phyloP scores from a whole-genome alignment of 1,140 invertebrate species.

The Probaryconus sp. region DNA sequence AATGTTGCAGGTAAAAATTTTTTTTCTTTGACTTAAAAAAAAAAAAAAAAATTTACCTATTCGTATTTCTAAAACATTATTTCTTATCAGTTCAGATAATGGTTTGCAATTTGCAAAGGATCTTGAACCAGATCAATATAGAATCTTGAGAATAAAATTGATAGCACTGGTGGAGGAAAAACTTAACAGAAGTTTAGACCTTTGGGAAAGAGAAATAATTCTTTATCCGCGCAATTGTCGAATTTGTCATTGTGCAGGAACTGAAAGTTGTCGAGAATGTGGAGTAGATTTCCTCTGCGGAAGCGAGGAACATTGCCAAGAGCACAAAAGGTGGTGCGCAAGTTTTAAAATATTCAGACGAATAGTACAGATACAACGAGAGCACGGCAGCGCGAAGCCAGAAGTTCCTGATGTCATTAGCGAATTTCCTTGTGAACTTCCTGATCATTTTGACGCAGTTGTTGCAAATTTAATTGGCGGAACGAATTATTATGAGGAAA shows the following conservation, averaged over 20 bases:
- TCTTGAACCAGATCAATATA: conserved; percentile 80
- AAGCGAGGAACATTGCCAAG: conserved; percentile 44
- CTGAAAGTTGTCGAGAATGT: conserved; percentile 80
- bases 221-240: conserved; percentile 83
- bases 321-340: conserved; percentile 71
- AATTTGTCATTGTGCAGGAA: conserved; percentile 76
- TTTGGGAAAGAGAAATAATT: conserved; percentile 84
- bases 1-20: conserved; percentile 54
- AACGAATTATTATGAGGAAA: conserved; percentile 75
- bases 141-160: conserved; percentile 80
- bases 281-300: conserved; percentile 76
- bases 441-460: conserved; percentile 77
- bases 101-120: conserved; percentile 78
- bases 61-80: neutral
- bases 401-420: conserved; percentile 77
- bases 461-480: conserved; percentile 77
- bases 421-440: conserved; percentile 70
- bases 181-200: conserved; percentile 79
- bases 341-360: conserved; percentile 70
- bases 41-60: conserved; percentile 4
- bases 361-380: conserved; percentile 67
- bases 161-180: conserved; percentile 80
- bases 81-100: conserved; percentile 36
- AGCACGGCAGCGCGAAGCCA: conserved; percentile 79
- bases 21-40: too few relatives aligned